phyloP scores from a whole-genome alignment of 2,888 invertebrate species.

The Panorpa germanica region DNA sequence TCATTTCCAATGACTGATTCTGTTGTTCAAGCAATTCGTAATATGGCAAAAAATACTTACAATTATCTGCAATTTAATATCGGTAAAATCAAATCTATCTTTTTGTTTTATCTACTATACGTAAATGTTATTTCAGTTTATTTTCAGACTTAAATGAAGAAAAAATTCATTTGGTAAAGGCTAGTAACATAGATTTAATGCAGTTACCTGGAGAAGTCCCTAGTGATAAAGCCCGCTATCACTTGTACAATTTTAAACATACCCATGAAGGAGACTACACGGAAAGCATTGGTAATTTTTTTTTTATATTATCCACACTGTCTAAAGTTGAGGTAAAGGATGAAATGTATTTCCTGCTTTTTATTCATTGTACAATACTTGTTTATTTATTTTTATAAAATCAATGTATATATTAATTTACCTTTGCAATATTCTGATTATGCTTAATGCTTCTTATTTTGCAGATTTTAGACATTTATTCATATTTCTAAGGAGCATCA shows the following conservation, averaged over 20 bases:
- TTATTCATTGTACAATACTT: too few relatives aligned
- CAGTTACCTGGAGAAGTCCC: conserved; percentile 68
- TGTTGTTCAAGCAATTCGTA: conserved; percentile 53
- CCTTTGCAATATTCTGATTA: too few relatives aligned
- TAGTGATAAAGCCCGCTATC: conserved; percentile 72
- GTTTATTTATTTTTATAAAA: too few relatives aligned
- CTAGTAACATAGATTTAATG: conserved; percentile 42
- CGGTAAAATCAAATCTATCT: conserved; percentile 28
- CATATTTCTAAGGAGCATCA: too few relatives aligned
- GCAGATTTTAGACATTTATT: too few relatives aligned
- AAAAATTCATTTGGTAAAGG: conserved; percentile 63
- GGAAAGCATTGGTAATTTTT: conserved; percentile 54
- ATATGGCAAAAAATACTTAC: conserved; percentile 52
- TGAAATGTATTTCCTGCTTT: too few relatives aligned
- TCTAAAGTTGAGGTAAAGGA: too few relatives aligned
- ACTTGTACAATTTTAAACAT: conserved; percentile 79
- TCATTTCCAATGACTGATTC: conserved; percentile 74
- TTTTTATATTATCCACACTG: conserved; percentile 6
- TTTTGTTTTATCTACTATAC: conserved; percentile 1
- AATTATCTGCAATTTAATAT: conserved; percentile 83
- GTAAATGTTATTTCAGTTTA: conserved; percentile 8
- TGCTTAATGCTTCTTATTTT: too few relatives aligned
- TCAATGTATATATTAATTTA: too few relatives aligned
- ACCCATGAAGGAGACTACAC: conserved; percentile 82
- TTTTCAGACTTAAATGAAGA: conserved; percentile 65